Evolutionary conservation across 1,140 invertebrate species (phyloP), one percentile per base, ranked within the genome.

Genomic region (Bombus pascuorum): DNA sequence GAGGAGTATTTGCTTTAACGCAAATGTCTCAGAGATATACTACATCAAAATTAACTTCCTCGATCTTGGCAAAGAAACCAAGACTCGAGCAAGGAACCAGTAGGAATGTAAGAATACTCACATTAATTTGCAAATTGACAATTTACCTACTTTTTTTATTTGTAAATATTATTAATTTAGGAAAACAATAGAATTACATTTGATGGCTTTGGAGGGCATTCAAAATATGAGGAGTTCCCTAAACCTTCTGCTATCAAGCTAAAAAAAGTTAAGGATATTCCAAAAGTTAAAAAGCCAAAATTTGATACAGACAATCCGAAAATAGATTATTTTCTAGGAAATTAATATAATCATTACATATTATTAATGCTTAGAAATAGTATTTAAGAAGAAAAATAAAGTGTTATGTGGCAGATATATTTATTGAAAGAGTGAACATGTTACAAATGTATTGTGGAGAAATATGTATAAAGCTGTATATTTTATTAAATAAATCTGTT

Each of bases 191-290:
- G 81, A 18, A 86, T 87, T 71, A 78, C 81, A 22, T 94, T 90
- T 73, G 90, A 95, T 87, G 94, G 94, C 75, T 90, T 93, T 53
- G 94, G 93, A 42, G 94, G 94, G 9, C 94, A 94, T 86, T 92
- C 92, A 10, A 94, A 89, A 15, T 32, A 78, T 25, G 93, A 94
- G 57, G 71, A 79, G 6, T 94, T 94, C 86, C 92, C 93, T 44
- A 83, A 59, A 62, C 76, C 89, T 37, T 13, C 28, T 74, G 59
- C 53, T 66, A 44, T 13, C 28, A 83, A 71, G 5, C 0, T 70
- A 18, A 89, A 83, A 28, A 89, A 77, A 79, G 57, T 70, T 1
- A 91, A 86, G 87, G 73, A 70, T 18, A 83, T 86, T 2, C 10
- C n/a, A 13, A 62, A 85, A 70, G 81, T 3, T n/a, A 90, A 87